Evolutionary conservation across 2,113 vertebrate species (phyloP).

Genomic region (cat (Felis catus)): F.catus_Fca126_mat1.0 CM031415.1:127723501-127724000

Average conservation of each 20-base stretch:
- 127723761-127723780: background rate
- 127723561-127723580: background rate
- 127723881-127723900: too few relatives aligned
- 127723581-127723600: conserved; percentile 46
- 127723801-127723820: background rate
- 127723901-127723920: background rate
- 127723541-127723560: conserved; percentile 43
- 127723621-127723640: conserved; percentile 13
- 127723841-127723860: background rate
- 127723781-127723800: background rate
- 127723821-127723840: background rate
- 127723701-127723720: background rate
- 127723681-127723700: background rate
- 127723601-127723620: conserved; percentile 46
- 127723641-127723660: conserved; percentile 2
- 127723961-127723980: background rate
- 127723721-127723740: background rate
- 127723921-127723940: background rate
- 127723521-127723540: conserved; percentile 45
- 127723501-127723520: conserved; percentile 29
- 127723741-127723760: background rate
- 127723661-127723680: background rate
- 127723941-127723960: background rate
- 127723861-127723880: background rate
- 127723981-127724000: background rate